A percentile compares a stretch with the other conserved stretches of the same genome.
Conservation (phyloP, 2,113 vertebrate genomes). For the cat (Felis catus) region F.catus_Fca126_mat1.0 CM031425.1:53760001-53760500, state of each 20-base stretch:
- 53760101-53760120: background rate
- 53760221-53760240: background rate
- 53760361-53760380: background rate
- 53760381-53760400: background rate
- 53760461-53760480: background rate
- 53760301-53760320: background rate
- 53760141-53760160: background rate
- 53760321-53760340: background rate
- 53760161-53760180: rapidly evolving
- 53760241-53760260: background rate
- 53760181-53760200: rapidly evolving
- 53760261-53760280: background rate
- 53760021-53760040: rapidly evolving
- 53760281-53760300: background rate
- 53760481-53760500: background rate
- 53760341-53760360: background rate
- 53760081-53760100: too few relatives aligned
- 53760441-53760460: background rate
- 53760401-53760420: background rate
- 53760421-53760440: background rate
- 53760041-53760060: too few relatives aligned
- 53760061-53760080: background rate
- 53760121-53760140: background rate
- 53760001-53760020: background rate
- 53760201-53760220: background rate